Conservation (phyloP, 2,113 vertebrate genomes). For the Falco punctatus region DNA sequence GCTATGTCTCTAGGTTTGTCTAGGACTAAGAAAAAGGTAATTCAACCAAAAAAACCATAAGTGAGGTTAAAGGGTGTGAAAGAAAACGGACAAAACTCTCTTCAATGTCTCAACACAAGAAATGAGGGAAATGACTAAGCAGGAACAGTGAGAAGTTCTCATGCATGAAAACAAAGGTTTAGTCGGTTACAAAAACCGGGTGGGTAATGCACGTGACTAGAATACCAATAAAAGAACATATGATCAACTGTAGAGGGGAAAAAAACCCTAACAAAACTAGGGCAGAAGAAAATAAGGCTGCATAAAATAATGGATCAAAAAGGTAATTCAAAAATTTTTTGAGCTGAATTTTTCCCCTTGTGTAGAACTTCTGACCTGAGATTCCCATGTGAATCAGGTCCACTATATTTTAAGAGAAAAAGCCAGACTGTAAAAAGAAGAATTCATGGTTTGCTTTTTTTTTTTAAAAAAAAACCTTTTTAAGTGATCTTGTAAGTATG, state of each 20-base stretch:
- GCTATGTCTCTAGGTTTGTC: not conserved
- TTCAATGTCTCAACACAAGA: not conserved
- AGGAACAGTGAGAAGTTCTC: slow-evolving; percentile 5
- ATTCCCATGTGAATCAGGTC: not conserved
- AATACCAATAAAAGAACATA: slow-evolving; percentile 53
- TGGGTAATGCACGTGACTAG: slow-evolving; percentile 29
- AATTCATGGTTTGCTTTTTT: not conserved
- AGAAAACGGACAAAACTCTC: not conserved
- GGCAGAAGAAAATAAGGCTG: slow-evolving; percentile 24
- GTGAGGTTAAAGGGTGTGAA: not conserved
- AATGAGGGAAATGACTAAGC: slow-evolving; percentile 29
- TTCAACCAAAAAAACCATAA: not conserved
- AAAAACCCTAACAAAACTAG: not conserved
- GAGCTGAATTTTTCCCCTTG: not conserved
- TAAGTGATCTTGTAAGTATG: not conserved
- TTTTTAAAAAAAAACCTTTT: not conserved
- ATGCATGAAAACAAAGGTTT: slow-evolving; percentile 59
- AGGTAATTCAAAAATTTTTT: not conserved
- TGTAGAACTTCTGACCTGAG: not conserved
- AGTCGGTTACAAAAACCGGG: slow-evolving; percentile 13
- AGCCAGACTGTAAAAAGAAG: not conserved
- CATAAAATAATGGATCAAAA: slow-evolving; percentile 43
- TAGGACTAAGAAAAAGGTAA: not conserved
- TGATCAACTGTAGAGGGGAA: not conserved
- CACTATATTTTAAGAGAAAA: not conserved